Base-by-base conservation (phyloP, 2,888 invertebrate species). In the Synanthedon vespiformis region DNA sequence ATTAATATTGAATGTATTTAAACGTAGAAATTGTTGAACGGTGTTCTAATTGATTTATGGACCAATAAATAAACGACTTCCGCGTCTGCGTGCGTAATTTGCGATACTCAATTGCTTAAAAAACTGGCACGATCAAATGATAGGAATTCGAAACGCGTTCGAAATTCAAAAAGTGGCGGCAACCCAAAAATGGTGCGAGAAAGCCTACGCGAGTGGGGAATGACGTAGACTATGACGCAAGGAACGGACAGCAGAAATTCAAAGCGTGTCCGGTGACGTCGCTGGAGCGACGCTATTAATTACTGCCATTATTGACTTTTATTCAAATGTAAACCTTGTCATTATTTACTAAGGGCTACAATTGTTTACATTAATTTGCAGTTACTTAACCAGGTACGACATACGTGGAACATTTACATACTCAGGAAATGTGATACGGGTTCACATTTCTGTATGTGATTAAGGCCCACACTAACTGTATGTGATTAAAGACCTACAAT, bases 181-280 rank as follows among this genome's bases (percentile, higher is more conserved):
- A 57, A 58, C 57, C 62, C 59, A 63, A 63, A 68, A 64, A 60
- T 57, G 63, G 61, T 53, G 49, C 59, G 60, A 64, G 70, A 72
- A 71, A 72, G 68, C 65, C 62, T 49, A 60, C 64, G 61, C 66
- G 63, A 67, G 73, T 70, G 62, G 67, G 62, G 62, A 56, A 63
- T 75, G 76, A 74, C 77, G 77, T 76, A 58, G 57, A 12, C 52
- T 34, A 59, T 82, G 82, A 82, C 82, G 83, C 80, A 77, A 70
- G 61, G 51, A 61, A 53, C 60, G 59, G 54, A 61, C 59, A 61
- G 67, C 65, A 34, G 34, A 34, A 63, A 71, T 68, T 68, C 68
- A 62, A 64, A 64, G 61, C 71, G 72, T 70, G 71, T 74, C 76
- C 68, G 65, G 59, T 77, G 72, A 80, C 81, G 78, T 80, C 79